A percentile compares a stretch with the other conserved stretches of the same genome.
Evolutionary conservation across 2,888 invertebrate genomes (phyloP).

Genomic region (Synanthedon myopaeformis): DNA sequence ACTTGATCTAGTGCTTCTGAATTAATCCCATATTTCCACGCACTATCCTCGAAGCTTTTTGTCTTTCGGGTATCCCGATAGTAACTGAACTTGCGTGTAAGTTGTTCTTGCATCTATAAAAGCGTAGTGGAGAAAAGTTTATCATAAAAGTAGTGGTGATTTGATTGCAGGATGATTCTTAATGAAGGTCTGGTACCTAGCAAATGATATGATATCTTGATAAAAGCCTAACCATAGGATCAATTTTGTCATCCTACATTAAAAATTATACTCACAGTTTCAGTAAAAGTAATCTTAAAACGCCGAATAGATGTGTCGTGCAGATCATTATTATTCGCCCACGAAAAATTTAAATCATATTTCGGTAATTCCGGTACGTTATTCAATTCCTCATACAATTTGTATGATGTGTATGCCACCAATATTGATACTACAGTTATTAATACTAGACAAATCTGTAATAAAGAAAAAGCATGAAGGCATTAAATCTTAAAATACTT

Average conservation of each 20-base stretch:
- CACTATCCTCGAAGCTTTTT: constrained; percentile 67
- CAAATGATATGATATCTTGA: no score
- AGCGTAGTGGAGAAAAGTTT: no score
- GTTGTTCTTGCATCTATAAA: constrained; percentile 64
- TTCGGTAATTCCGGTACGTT: constrained; percentile 35
- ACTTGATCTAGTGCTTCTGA: constrained; percentile 74
- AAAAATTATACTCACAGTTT: constrained; percentile 58
- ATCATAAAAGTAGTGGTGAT: no score
- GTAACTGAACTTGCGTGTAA: constrained; percentile 62
- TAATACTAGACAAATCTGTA: constrained; percentile 19
- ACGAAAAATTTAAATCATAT: constrained; percentile 37
- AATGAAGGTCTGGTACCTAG: no score
- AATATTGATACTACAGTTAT: constrained; percentile 12
- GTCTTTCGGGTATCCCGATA: constrained; percentile 39
- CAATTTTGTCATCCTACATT: no score
- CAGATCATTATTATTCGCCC: constrained; percentile 32
- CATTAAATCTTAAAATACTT: no score
- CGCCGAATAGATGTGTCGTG: constrained; percentile 67
- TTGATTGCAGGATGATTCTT: no score
- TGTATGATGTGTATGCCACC: constrained; percentile 15
- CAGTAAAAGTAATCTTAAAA: constrained; percentile 70
- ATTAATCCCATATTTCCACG: constrained; percentile 86
- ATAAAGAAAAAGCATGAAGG: constrained; percentile 2
- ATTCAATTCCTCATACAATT: constrained; percentile 7
- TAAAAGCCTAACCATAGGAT: no score